These are phyloP conservation scores for Pangasianodon hypophthalmus DNA, from an alignment of 2,113 vertebrate genomes.

Conservation along the genomic window DNA sequence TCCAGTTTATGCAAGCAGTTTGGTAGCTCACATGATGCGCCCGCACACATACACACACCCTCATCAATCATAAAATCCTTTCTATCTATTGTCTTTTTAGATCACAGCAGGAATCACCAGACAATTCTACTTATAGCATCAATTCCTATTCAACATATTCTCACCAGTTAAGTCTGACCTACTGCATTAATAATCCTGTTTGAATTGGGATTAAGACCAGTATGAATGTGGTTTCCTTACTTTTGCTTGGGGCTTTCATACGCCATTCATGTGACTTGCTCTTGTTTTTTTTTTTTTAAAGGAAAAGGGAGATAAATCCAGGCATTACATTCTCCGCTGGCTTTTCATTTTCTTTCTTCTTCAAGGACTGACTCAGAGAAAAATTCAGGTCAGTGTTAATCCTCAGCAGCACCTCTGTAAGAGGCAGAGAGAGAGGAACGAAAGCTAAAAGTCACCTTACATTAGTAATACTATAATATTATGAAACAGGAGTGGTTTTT, in stretches of 20 bases:
- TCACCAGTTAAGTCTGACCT: background rate
- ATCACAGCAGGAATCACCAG: background rate
- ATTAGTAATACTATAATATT: background rate
- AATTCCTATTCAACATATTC: background rate
- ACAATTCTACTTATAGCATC: background rate
- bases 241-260: background rate
- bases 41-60: background rate
- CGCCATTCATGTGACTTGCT: background rate
- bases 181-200: conserved; percentile 2
- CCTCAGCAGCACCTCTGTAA: background rate
- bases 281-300: conserved; percentile 19
- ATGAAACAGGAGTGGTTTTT: background rate
- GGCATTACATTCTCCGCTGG: background rate
- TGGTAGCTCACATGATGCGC: background rate
- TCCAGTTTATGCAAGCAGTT: background rate
- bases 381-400: conserved; percentile 34
- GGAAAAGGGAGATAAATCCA: background rate
- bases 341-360: background rate
- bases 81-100: background rate
- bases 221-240: background rate
- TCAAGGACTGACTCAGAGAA: background rate
- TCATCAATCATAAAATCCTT: background rate
- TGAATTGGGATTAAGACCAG: background rate
- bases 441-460: background rate
- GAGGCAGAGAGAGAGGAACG: background rate